These are phyloP conservation scores for Tetramorium parvispinum DNA, from an alignment of 1,140 invertebrate genomes.

Conservation along the genomic window DNA sequence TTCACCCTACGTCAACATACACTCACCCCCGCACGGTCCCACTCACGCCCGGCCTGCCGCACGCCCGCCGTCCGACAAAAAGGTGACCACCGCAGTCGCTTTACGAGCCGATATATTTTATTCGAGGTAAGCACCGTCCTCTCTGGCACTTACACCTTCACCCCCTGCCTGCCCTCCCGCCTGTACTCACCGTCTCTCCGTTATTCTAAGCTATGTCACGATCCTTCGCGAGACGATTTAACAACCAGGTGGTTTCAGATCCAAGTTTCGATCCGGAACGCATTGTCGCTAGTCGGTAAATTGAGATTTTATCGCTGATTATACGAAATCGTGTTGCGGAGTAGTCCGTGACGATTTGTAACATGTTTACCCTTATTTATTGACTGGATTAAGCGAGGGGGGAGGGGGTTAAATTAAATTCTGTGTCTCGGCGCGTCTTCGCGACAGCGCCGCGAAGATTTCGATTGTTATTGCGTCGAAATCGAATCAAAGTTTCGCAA, in stretches of 20 bases:
- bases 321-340: neutral
- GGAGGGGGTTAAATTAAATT: conserved; percentile 8
- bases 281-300: neutral
- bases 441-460: neutral
- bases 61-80: conserved; percentile 53
- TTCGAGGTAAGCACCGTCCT: conserved; percentile 55
- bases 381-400: neutral
- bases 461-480: conserved; percentile 15
- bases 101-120: conserved; percentile 76
- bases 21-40: conserved; percentile 31
- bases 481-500: conserved; percentile 62
- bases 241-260: neutral
- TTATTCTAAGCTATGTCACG: neutral
- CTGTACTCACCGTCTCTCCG: neutral
- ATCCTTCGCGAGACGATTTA: conserved; percentile 3
- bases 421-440: neutral
- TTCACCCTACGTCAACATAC: conserved; percentile 7
- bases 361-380: too few species aligned
- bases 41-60: conserved; percentile 4
- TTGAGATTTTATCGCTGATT: neutral
- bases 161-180: neutral
- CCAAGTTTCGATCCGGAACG: neutral
- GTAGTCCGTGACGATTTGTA: neutral
- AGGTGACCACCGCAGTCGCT: conserved; percentile 64
- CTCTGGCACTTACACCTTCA: conserved; percentile 49